Evolutionary conservation across 1,140 invertebrate species (phyloP).

Genomic region (Idris sp.): DNA sequence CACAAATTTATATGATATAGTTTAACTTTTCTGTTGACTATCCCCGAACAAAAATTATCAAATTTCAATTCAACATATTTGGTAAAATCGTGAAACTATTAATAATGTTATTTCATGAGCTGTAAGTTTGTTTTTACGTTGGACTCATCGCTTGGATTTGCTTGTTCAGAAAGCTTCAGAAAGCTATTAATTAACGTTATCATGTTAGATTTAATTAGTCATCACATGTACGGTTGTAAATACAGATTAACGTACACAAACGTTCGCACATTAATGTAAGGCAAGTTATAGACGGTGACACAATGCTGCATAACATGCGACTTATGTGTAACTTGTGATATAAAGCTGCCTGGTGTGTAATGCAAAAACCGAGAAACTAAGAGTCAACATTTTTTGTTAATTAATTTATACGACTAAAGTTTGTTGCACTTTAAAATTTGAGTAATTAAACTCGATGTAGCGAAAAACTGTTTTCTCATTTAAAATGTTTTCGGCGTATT

Average conservation of each 20-base stretch:
- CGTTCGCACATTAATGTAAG: constrained; percentile 29
- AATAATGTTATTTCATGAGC: neutral
- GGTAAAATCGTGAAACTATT: neutral
- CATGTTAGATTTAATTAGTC: constrained; percentile 52
- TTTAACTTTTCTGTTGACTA: too few relatives aligned
- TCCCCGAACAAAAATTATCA: neutral
- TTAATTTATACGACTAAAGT: constrained; percentile 24
- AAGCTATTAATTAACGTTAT: constrained; percentile 49
- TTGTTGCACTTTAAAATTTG: neutral
- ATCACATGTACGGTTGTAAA: constrained; percentile 49
- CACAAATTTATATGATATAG: too few relatives aligned
- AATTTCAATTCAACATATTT: constrained; percentile 1
- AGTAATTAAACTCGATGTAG: too few relatives aligned
- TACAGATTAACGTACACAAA: constrained; percentile 47
- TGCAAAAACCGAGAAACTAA: constrained; percentile 4
- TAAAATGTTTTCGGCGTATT: too few relatives aligned
- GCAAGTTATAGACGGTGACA: constrained; percentile 42
- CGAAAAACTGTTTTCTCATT: neutral
- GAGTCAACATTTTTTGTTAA: constrained; percentile 20
- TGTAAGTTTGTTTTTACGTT: neutral
- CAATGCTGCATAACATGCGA: constrained; percentile 30
- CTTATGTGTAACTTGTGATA: constrained; percentile 26
- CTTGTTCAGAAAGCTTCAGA: constrained; percentile 15
- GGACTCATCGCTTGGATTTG: constrained; percentile 2
- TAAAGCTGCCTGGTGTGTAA: constrained; percentile 8